Evolutionary conservation across 2,797 vertebrate genomes (phyloP).

Genomic region (Lophius americanus): DNA sequence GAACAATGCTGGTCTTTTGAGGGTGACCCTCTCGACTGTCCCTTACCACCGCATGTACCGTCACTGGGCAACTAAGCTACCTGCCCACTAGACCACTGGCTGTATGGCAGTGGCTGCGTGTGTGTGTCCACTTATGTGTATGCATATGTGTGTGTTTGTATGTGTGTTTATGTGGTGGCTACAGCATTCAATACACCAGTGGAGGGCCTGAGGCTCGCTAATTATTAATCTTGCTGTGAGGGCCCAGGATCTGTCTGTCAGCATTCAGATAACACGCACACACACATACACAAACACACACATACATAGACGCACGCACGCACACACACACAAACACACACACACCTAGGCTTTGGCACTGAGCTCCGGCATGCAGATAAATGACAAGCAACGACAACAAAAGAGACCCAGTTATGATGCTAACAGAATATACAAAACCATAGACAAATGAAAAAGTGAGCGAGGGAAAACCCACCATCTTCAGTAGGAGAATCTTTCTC

Average conservation of each 20-base stretch:
- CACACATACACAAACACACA: conserved; percentile 32
- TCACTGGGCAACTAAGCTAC: conserved; percentile 76
- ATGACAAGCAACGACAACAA: conserved; percentile 35
- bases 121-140: conserved; percentile 24
- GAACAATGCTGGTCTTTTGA: conserved; percentile 71
- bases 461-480: conserved; percentile 71
- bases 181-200: conserved; percentile 75
- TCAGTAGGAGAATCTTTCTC: conserved; percentile 69
- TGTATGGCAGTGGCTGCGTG: conserved; percentile 35
- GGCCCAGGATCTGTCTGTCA: conserved; percentile 75
- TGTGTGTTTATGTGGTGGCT: conserved; percentile 39
- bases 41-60: conserved; percentile 42
- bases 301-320: conserved; percentile 34
- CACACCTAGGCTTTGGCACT: conserved; percentile 51
- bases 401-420: conserved; percentile 25
- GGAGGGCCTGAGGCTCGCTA: conserved; percentile 78
- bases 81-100: conserved; percentile 52
- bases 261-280: conserved; percentile 61
- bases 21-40: conserved; percentile 60
- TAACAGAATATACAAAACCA: conserved; percentile 17
- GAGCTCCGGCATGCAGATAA: conserved; percentile 53
- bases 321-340: conserved; percentile 40
- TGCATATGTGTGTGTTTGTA: conserved; percentile 39
- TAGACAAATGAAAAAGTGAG: conserved; percentile 7
- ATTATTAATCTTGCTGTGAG: conserved; percentile 82